Conservation (phyloP, 2,113 vertebrate species). For the Sterrhoptilus dennistouni region DNA sequence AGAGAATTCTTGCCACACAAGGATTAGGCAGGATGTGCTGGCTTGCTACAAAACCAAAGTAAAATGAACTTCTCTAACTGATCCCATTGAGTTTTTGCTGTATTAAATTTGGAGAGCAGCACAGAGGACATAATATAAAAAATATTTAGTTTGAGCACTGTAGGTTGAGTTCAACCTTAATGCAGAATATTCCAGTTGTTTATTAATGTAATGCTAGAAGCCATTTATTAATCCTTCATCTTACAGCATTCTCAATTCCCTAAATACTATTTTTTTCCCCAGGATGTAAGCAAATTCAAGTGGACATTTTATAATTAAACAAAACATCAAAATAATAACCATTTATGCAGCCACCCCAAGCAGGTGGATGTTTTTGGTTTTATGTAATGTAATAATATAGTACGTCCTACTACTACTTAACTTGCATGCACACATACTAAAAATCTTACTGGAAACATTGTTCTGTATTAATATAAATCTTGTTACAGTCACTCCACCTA, state of each 20-base stretch:
- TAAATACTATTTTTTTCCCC: fast-evolving
- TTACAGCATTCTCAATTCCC: background rate
- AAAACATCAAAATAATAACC: background rate
- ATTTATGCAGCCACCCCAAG: background rate
- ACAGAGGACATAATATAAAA: background rate
- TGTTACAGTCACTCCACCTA: background rate
- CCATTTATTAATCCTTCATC: background rate
- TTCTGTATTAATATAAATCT: background rate
- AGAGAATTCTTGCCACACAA: background rate
- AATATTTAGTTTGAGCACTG: background rate
- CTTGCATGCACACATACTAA: background rate
- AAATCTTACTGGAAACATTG: background rate
- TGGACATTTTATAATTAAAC: background rate
- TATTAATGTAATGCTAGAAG: background rate
- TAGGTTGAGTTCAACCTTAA: background rate
- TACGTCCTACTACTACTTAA: background rate
- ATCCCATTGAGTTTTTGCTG: background rate
- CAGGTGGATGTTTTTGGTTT: background rate
- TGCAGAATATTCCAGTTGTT: background rate
- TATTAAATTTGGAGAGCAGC: background rate
- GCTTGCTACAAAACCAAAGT: background rate
- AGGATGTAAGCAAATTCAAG: background rate
- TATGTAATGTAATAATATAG: background rate
- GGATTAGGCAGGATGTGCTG: background rate
- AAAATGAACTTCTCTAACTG: background rate